phyloP scores from a whole-genome alignment of 1,140 invertebrate genomes.

The Drosophila melanica region DNA sequence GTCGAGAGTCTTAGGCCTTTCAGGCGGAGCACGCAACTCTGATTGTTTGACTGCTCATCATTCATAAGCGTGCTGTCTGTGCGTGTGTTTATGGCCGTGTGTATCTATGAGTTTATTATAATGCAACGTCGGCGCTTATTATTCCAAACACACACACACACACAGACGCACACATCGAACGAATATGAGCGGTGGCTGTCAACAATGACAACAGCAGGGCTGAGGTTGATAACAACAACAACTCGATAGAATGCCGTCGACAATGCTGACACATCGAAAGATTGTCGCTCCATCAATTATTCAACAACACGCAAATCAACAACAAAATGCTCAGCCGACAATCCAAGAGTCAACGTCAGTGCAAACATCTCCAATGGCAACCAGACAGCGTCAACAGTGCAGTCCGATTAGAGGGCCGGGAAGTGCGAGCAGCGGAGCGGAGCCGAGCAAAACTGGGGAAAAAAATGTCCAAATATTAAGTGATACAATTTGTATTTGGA shows the following conservation, averaged over 20 bases:
- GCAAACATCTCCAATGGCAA: conserved; percentile 2
- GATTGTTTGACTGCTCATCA: conserved; percentile 74
- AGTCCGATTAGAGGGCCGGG: background rate
- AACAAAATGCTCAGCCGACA: conserved; percentile 44
- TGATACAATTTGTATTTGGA: conserved; percentile 71
- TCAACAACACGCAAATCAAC: conserved; percentile 48
- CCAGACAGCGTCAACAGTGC: conserved; percentile 10
- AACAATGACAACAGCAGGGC: conserved; percentile 53
- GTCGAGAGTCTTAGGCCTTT: background rate
- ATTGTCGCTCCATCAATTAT: conserved; percentile 81
- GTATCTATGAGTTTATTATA: conserved; percentile 27
- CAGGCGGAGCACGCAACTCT: conserved; percentile 12
- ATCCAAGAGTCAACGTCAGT: conserved; percentile 45
- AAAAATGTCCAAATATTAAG: conserved; percentile 58
- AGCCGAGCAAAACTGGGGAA: conserved; percentile 5
- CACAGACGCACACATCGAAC: conserved; percentile 14
- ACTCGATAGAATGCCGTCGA: conserved; percentile 53
- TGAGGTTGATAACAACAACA: conserved; percentile 69
- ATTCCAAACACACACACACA: conserved; percentile 57
- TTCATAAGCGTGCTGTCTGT: conserved; percentile 44
- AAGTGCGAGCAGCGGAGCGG: background rate
- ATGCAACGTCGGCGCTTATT: conserved; percentile 72
- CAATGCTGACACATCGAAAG: conserved; percentile 79
- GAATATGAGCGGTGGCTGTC: conserved; percentile 44
- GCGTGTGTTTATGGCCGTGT: conserved; percentile 22